Evolutionary conservation across 2,888 invertebrate genomes (phyloP).

Genomic region (Euzophera pinguis): DNA sequence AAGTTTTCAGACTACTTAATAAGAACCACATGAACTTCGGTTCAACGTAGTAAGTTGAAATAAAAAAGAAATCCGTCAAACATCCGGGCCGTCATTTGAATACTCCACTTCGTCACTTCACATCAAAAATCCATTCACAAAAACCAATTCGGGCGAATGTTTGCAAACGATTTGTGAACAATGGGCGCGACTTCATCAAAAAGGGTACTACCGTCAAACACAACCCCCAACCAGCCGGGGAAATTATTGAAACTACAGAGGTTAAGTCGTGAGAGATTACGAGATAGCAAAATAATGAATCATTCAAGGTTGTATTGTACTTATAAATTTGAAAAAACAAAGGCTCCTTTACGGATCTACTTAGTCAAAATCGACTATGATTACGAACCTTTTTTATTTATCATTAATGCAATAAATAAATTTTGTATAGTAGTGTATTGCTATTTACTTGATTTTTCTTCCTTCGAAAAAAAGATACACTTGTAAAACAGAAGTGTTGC

Average conservation of each 20-base stretch:
- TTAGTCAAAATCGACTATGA: no score
- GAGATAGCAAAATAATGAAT: background rate
- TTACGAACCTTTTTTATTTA: no score
- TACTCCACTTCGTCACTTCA: conserved; percentile 1
- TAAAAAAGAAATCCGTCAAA: background rate
- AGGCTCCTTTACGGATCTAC: no score
- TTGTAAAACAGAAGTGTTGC: no score
- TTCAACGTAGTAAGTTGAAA: background rate
- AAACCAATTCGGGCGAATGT: conserved; percentile 26
- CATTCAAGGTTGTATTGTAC: no score
- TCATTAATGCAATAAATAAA: no score
- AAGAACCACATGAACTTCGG: background rate
- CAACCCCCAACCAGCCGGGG: background rate
- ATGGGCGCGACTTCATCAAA: conserved; percentile 33
- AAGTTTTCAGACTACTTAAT: no score
- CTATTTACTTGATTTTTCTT: no score
- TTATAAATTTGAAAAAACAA: no score
- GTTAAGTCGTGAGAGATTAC: background rate
- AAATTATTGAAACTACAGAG: background rate
- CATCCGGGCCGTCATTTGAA: background rate
- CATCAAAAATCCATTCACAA: conserved; percentile 10
- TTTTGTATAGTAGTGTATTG: no score
- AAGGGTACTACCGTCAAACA: conserved; percentile 5
- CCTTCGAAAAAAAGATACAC: no score
- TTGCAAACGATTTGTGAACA: conserved; percentile 52